Evolutionary conservation across 2,888 invertebrate species (phyloP), one percentile per base, ranked within the genome.

Genomic region (Octodonta nipae): DNA sequence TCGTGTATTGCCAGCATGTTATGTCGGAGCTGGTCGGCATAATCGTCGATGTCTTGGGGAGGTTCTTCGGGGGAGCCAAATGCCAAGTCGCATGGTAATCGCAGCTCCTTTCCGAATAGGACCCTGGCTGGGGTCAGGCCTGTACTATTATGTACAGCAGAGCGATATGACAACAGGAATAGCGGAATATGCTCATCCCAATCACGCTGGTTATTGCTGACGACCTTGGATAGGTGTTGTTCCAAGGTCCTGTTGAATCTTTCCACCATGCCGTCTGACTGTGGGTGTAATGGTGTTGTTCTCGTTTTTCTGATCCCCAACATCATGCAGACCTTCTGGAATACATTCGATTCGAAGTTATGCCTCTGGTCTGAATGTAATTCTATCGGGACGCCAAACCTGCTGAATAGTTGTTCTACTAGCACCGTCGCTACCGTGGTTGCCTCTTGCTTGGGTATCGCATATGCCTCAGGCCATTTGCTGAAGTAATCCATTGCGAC

Each of bases 291-390:
- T 13, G 28, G 15, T 11, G 25, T 32, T 12, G 32, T 32, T 13
- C 32, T 2, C 8, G 43, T 51, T 26, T 52, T 48, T 1, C 32
- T 17, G 4, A 51, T 45, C 3, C 40, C 41, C 10, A 52, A 15
- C 8, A 42, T 16, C 7, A 36, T 16, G 16, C 43, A 35, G 20
- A 45, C 13, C 11, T 48, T 44, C 31, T 44, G 34, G 29, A 48
- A 46, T 3, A 52, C n/a, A 3, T 17, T 49, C 54, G 32, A 50
- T 49, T 13, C 43, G 22, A 50, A 55, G 30, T 51, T 49, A n/a
- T 42, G 25, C 7, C 49, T 52, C 37, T 54, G 33, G 25, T 40
- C 40, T 7, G 33, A 32, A 17, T 38, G 33, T 8, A 40, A 8
- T 8, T 41, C 39, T 11, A 33, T 10, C 2, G 45, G 42, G 2